Percentiles rank a stretch among this genome's conserved stretches.
phyloP scores from a whole-genome alignment of 2,797 vertebrate genomes.

The Alcedo atthis region DNA sequence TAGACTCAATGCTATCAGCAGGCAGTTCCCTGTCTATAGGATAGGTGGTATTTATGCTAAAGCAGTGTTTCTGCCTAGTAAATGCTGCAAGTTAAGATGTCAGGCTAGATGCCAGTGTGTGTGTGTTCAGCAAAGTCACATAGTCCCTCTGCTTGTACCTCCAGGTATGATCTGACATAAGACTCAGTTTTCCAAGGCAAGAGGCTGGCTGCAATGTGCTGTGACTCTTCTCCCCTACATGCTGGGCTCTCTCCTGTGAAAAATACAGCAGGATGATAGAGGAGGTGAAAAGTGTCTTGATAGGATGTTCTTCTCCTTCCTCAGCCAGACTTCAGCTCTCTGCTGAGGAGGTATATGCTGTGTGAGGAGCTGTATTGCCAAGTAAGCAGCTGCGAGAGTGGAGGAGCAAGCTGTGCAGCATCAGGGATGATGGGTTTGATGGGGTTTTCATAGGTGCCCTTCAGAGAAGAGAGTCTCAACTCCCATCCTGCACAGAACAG shows the following conservation, averaged over 20 bases:
- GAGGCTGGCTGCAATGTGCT: background rate
- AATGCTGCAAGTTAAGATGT: background rate
- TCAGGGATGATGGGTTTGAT: background rate
- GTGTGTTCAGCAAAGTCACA: background rate
- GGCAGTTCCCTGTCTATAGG: background rate
- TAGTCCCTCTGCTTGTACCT: background rate
- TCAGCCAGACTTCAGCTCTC: no score
- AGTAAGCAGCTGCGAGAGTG: background rate
- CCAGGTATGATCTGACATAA: background rate
- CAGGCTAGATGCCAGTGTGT: background rate
- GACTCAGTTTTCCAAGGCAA: background rate
- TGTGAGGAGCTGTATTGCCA: background rate
- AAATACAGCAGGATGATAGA: background rate
- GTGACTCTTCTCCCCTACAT: accelerated
- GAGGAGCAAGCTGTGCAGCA: background rate
- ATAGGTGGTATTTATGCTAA: background rate
- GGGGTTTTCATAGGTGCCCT: background rate
- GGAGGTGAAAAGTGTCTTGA: no score
- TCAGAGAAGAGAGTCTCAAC: background rate
- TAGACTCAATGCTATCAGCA: background rate
- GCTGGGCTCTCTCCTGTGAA: no score
- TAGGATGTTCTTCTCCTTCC: no score
- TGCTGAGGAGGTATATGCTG: background rate
- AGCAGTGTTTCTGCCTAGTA: background rate
- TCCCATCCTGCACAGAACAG: accelerated